A percentile compares a stretch with the other conserved stretches of the same genome.
phyloP scores from a whole-genome alignment of 64 coral and sea anemone species.

The Montipora foliosa region DNA sequence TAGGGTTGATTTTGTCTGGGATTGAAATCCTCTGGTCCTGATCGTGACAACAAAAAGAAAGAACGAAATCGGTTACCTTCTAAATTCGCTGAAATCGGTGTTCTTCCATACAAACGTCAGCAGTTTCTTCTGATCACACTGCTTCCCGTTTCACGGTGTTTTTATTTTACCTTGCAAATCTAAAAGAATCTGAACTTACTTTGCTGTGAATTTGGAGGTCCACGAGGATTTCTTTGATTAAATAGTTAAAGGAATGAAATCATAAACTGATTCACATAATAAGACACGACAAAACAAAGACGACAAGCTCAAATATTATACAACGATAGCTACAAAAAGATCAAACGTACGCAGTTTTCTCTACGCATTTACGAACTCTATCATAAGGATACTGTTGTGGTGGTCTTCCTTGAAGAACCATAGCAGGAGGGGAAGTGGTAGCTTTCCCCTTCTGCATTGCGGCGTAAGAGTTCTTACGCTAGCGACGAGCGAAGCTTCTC shows the following conservation, averaged over 20 bases:
- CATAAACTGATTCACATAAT: conserved; percentile 71
- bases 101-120: conserved; percentile 42
- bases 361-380: neutral
- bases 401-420: conserved; percentile 48
- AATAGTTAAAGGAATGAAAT: conserved; percentile 74
- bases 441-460: conserved; percentile 97
- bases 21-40: conserved; percentile 65
- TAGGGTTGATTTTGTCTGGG: conserved; percentile 29
- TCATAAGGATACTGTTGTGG: conserved; percentile 80
- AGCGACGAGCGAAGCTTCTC: conserved; percentile 83
- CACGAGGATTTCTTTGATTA: conserved; percentile 76
- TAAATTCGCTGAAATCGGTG: conserved; percentile 24
- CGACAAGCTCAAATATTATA: too few species aligned
- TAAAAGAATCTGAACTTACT: conserved; percentile 78
- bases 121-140: neutral
- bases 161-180: conserved; percentile 12
- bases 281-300: conserved; percentile 65
- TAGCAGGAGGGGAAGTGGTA: conserved; percentile 75
- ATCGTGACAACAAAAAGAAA: neutral
- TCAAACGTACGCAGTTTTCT: conserved; percentile 9
- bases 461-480: conserved; percentile 93
- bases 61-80: neutral
- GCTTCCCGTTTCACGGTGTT: neutral
- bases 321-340: neutral
- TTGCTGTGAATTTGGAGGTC: conserved; percentile 79